These are phyloP conservation scores for Aplysia californica DNA, from an alignment of 1,140 invertebrate genomes.

Conservation along the genomic window DNA sequence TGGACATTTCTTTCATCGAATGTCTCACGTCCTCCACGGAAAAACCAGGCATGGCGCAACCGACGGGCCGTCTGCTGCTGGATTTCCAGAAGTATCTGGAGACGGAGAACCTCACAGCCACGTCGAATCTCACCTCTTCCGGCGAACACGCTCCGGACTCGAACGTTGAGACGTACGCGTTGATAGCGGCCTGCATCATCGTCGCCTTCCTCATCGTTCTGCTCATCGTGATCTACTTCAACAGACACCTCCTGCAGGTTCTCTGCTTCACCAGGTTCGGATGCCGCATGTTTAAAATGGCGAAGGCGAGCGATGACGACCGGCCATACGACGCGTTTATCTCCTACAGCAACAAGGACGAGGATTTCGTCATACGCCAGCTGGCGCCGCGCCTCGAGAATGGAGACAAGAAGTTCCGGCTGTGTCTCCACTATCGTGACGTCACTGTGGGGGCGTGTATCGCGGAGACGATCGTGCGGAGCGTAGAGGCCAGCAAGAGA, in stretches of 20 bases:
- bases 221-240: constrained; percentile 31
- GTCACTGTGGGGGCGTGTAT: constrained; percentile 46
- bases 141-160: no score
- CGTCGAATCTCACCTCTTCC: no score
- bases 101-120: constrained; percentile 28
- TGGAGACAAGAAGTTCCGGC: constrained; percentile 39
- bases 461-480: constrained; percentile 45
- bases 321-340: constrained; percentile 52
- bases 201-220: constrained; percentile 17
- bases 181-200: constrained; percentile 29
- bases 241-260: constrained; percentile 45
- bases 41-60: no score
- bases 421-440: constrained; percentile 54
- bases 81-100: constrained; percentile 16
- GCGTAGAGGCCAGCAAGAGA: constrained; percentile 44
- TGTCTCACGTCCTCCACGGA: constrained; percentile 3
- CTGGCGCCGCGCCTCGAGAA: constrained; percentile 50
- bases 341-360: constrained; percentile 50
- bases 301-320: constrained; percentile 28
- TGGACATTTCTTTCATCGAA: constrained; percentile 25
- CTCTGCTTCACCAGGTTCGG: constrained; percentile 44
- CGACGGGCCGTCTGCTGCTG: neutral
- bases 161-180: constrained; percentile 15
- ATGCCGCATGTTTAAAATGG: constrained; percentile 33
- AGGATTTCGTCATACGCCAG: constrained; percentile 45